A percentile compares a stretch with the other conserved stretches of the same genome.
Conservation (phyloP, 2,888 invertebrate species). For the Leucozona laternaria region DNA sequence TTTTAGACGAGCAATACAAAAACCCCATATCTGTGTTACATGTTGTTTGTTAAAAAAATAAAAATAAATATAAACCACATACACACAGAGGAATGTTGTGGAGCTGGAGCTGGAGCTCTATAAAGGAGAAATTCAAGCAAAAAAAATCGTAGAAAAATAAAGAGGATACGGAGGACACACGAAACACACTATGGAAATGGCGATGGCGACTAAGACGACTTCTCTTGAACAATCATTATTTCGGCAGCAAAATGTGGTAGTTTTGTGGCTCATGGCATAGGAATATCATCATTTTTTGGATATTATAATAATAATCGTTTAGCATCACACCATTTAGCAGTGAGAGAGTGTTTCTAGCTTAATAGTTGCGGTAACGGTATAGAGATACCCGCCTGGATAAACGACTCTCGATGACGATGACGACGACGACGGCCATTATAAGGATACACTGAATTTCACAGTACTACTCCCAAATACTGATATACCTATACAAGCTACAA, state of each 20-base stretch:
- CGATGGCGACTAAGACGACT: slow-evolving; percentile 19
- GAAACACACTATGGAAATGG: no score
- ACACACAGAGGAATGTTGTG: slow-evolving; percentile 27
- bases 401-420: not conserved
- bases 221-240: slow-evolving; percentile 67
- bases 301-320: slow-evolving; percentile 64
- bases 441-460: slow-evolving; percentile 25
- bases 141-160: slow-evolving; percentile 22
- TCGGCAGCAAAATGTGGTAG: slow-evolving; percentile 64
- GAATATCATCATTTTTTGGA: slow-evolving; percentile 62
- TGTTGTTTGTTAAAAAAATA: slow-evolving; percentile 23
- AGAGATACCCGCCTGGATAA: slow-evolving; percentile 1
- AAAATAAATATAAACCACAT: slow-evolving; percentile 12
- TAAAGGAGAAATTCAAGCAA: slow-evolving; percentile 31
- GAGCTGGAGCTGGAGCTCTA: slow-evolving; percentile 10
- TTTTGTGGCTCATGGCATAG: slow-evolving; percentile 61
- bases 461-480: not conserved
- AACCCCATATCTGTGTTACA: slow-evolving; percentile 22
- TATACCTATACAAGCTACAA: not conserved
- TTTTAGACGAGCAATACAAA: slow-evolving; percentile 15
- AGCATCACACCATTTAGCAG: not conserved
- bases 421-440: slow-evolving; percentile 22
- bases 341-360: slow-evolving; percentile 31
- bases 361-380: slow-evolving; percentile 53
- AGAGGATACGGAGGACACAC: not conserved